Evolutionary conservation across 2,888 invertebrate genomes (phyloP).

Genomic region (Melangyna quadrimaculata): DNA sequence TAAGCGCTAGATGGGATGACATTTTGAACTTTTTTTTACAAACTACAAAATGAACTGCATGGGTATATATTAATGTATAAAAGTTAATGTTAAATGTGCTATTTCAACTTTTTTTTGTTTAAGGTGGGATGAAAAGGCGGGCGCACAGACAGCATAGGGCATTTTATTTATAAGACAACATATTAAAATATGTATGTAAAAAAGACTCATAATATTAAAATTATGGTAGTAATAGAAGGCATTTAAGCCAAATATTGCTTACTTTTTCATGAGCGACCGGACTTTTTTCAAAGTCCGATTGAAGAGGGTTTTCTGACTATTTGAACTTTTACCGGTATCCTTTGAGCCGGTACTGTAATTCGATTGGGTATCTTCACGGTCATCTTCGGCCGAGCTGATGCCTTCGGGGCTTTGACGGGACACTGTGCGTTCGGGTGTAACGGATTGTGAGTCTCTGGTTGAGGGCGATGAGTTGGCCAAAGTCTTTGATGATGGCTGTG

Average conservation of each 20-base stretch:
- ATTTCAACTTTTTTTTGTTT: neutral
- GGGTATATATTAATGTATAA: neutral
- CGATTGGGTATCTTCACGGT: slow-evolving; percentile 77
- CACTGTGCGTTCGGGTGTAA: slow-evolving; percentile 76
- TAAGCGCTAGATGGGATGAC: slow-evolving; percentile 10
- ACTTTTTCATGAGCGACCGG: slow-evolving; percentile 86
- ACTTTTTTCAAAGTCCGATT: slow-evolving; percentile 92
- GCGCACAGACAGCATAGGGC: slow-evolving; percentile 56
- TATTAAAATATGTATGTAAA: slow-evolving; percentile 40
- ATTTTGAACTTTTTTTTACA: neutral
- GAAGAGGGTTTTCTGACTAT: slow-evolving; percentile 87
- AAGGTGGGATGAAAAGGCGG: slow-evolving; percentile 60
- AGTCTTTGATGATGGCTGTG: slow-evolving; percentile 42
- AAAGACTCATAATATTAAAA: slow-evolving; percentile 37
- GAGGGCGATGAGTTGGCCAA: slow-evolving; percentile 58
- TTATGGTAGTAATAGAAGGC: slow-evolving; percentile 62
- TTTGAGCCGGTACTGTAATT: slow-evolving; percentile 73
- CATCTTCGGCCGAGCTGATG: slow-evolving; percentile 80
- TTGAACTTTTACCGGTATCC: slow-evolving; percentile 71
- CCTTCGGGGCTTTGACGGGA: slow-evolving; percentile 80
- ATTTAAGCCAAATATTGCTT: slow-evolving; percentile 75
- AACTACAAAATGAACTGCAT: neutral
- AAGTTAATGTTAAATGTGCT: slow-evolving; percentile 59
- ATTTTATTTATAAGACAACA: slow-evolving; percentile 55
- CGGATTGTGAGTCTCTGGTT: slow-evolving; percentile 77